Conservation (phyloP, 2,888 invertebrate genomes). For the Rhagium mordax region DNA sequence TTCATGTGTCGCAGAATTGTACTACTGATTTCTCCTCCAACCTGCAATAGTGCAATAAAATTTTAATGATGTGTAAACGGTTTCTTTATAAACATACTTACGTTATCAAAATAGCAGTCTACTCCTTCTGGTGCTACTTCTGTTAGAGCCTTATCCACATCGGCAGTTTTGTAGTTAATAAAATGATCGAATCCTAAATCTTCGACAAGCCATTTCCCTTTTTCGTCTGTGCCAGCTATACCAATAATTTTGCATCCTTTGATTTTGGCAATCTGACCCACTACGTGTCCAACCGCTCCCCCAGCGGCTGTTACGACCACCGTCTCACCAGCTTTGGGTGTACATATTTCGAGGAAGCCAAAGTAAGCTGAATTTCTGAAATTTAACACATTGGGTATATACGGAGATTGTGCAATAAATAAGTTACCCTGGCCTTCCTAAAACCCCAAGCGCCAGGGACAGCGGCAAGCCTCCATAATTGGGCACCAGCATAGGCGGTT, state of each 20-base stretch:
- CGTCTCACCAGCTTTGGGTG: constrained; percentile 81
- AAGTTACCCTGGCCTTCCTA: constrained; percentile 80
- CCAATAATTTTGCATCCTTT: constrained; percentile 81
- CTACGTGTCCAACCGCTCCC: constrained; percentile 84
- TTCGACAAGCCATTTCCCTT: constrained; percentile 78
- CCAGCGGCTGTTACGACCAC: constrained; percentile 84
- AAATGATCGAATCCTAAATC: constrained; percentile 79
- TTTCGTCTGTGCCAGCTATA: constrained; percentile 80
- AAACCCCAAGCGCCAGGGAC: constrained; percentile 76
- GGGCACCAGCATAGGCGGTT: constrained; percentile 70
- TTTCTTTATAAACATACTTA: too few relatives aligned
- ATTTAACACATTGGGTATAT: neutral
- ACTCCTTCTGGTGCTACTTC: constrained; percentile 78
- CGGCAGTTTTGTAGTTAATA: constrained; percentile 80
- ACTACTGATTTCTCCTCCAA: constrained; percentile 80
- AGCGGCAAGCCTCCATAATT: constrained; percentile 74
- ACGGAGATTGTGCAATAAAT: neutral
- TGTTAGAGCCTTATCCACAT: constrained; percentile 73
- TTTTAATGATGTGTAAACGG: too few relatives aligned
- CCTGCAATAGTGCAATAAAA: too few relatives aligned
- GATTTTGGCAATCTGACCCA: constrained; percentile 85
- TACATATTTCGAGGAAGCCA: constrained; percentile 80
- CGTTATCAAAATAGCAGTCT: constrained; percentile 86
- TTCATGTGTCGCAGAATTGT: constrained; percentile 78
- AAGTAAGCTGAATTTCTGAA: constrained; percentile 82